phyloP scores from a whole-genome alignment of 2,797 vertebrate species.

The Spinibarbus caldwelli region DNA sequence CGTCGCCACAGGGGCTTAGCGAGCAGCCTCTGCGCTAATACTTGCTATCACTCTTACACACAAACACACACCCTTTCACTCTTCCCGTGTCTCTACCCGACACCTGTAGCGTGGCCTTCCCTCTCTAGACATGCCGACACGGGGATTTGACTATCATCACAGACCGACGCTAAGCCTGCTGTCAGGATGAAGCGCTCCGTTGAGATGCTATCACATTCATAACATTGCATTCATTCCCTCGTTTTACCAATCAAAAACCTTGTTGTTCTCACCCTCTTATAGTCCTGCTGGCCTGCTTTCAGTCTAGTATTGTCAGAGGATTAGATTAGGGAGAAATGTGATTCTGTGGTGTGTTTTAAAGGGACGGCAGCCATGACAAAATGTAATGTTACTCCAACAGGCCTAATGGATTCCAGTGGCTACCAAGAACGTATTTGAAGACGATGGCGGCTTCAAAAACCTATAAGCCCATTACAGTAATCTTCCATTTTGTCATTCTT shows the following conservation, averaged over 20 bases:
- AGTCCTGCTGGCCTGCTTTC: conserved; percentile 26
- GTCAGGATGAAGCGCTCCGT: conserved; percentile 27
- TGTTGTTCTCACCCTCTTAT: conserved; percentile 27
- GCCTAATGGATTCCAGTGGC: conserved; percentile 38
- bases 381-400: conserved; percentile 14
- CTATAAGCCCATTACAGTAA: conserved; percentile 40
- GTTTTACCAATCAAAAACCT: conserved; percentile 40
- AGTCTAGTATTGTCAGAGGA: conserved; percentile 19
- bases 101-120: conserved; percentile 29
- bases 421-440: conserved; percentile 30
- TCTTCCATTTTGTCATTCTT: conserved; percentile 34
- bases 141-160: conserved; percentile 44
- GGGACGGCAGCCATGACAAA: neutral
- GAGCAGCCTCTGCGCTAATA: conserved; percentile 41
- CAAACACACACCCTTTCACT: conserved; percentile 36
- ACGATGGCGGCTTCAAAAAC: neutral
- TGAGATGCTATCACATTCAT: conserved; percentile 38
- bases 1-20: conserved; percentile 41
- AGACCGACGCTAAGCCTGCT: conserved; percentile 28
- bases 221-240: conserved; percentile 45
- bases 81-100: neutral
- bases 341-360: conserved; percentile 27
- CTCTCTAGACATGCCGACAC: conserved; percentile 6
- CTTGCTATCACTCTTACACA: conserved; percentile 46
- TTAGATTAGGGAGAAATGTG: conserved; percentile 17